Conservation (phyloP, 2,888 invertebrate genomes). For the Harpagoxenus sublaevis region DNA sequence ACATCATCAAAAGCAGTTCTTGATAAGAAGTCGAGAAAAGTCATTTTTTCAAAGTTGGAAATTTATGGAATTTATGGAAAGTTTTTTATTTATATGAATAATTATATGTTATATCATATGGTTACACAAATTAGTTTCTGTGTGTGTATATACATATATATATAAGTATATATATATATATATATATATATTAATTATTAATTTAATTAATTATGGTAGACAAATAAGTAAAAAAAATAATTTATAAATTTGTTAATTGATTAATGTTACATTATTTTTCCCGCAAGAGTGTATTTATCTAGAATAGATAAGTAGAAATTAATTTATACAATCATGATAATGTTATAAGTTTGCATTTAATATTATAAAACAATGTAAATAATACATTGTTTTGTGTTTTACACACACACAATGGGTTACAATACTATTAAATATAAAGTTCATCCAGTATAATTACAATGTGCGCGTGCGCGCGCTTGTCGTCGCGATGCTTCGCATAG, state of each 20-base stretch:
- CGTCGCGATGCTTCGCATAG: conserved; percentile 68
- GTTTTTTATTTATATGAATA: not conserved
- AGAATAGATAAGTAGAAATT: not conserved
- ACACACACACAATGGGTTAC: not conserved
- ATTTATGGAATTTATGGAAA: not conserved
- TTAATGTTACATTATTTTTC: not conserved
- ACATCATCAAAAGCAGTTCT: not conserved
- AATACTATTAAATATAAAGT: not conserved
- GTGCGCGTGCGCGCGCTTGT: conserved; percentile 80
- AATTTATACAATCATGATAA: not conserved
- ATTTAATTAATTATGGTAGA: not conserved
- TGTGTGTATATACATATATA: not conserved
- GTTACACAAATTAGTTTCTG: not conserved
- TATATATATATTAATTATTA: too few species aligned
- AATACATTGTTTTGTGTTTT: not conserved
- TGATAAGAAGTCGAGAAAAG: not conserved
- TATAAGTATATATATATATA: too few species aligned
- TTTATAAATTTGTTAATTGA: not conserved
- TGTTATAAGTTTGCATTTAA: not conserved
- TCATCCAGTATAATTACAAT: conserved; percentile 16
- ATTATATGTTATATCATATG: not conserved
- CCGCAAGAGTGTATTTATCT: not conserved
- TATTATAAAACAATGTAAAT: not conserved
- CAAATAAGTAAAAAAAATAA: not conserved
- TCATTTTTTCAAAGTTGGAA: not conserved